A percentile compares a stretch with the other conserved stretches of the same genome.
These are phyloP conservation scores for Corella eumyota DNA, from an alignment of 23 tunicate genomes.

Conservation along the genomic window DNA sequence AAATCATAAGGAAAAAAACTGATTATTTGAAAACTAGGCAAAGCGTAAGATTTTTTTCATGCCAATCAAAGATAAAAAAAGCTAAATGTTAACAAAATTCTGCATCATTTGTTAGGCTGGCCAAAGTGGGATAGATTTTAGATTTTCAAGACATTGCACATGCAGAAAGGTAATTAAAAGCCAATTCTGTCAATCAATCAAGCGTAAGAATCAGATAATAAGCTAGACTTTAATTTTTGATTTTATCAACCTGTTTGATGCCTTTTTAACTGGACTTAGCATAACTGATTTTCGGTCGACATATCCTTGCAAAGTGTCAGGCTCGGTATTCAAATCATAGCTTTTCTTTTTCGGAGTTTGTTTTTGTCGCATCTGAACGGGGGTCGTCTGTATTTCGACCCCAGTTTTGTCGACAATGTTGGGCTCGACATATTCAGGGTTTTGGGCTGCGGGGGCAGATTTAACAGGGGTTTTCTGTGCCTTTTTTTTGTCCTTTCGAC, in stretches of 20 bases:
- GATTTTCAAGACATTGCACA: too few relatives aligned
- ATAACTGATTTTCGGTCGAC: constrained; percentile 58
- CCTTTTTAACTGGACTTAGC: constrained; percentile 70
- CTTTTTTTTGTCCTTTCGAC: constrained; percentile 9
- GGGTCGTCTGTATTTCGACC: not conserved
- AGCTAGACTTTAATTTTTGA: too few relatives aligned
- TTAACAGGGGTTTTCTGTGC: not conserved
- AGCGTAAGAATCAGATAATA: too few relatives aligned
- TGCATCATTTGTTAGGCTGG: too few relatives aligned
- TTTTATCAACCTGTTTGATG: constrained; percentile 80
- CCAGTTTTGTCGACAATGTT: not conserved
- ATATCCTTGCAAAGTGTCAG: constrained; percentile 8
- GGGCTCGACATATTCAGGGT: not conserved
- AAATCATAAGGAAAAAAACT: too few relatives aligned
- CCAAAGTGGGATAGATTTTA: too few relatives aligned
- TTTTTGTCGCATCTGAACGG: constrained; percentile 47
- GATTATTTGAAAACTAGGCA: too few relatives aligned
- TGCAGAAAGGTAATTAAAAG: too few relatives aligned
- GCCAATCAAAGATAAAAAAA: too few relatives aligned
- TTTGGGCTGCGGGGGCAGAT: constrained; percentile 2
- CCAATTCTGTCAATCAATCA: too few relatives aligned
- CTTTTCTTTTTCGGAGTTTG: not conserved
- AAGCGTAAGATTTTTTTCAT: too few relatives aligned
- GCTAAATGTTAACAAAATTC: too few relatives aligned
- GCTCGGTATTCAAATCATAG: not conserved